Evolutionary conservation across 2,888 invertebrate genomes (phyloP), one percentile per base, ranked within the genome.

Genomic region (Drosophila falleni): DNA sequence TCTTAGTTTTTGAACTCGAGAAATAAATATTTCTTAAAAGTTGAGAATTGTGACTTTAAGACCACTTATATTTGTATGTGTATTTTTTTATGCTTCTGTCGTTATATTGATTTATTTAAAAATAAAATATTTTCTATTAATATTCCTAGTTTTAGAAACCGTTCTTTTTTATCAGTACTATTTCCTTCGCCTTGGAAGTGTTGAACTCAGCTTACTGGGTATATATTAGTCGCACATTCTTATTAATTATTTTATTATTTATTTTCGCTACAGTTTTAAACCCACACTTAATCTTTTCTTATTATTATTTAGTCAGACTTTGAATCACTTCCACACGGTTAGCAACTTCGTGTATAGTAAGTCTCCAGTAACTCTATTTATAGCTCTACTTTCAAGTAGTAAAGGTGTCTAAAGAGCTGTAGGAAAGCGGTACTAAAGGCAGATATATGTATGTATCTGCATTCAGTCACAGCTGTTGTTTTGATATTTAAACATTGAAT

Each of bases 401-500:
- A 31, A 13, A 19, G n/a, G 44, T 42, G 42, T 13, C 15, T 26
- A 39, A 26, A 42, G 29, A 56, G 4, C n/a, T 42, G 19, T 10
- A 11, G 55, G 19, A 13, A 26, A 37, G 3, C 33, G 3, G 16
- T 33, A 11, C 15, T 16, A 19, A 5, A n/a, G 9, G 3, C 35
- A 19, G 35, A 51, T 51, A 11, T 3, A 29, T 26, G 5, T 29
- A 29, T 29, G 10, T 54, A n/a, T 13, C 35, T 50, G 44, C 23
- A 56, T n/a, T 23, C 44, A 44, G 44, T 56, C 35, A 56, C 55
- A 56, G 44, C 44, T 56, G 55, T 44, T 55, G 54, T 53, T 15
- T 15, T 15, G 55, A 44, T 15, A 55, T 10, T 55, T 37, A 54
- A 29, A 9, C 41, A 42, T 19, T 55, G 5, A 49, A 33, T 16